phyloP scores from a whole-genome alignment of 2,797 vertebrate species.

The Pagetopsis macropterus region DNA sequence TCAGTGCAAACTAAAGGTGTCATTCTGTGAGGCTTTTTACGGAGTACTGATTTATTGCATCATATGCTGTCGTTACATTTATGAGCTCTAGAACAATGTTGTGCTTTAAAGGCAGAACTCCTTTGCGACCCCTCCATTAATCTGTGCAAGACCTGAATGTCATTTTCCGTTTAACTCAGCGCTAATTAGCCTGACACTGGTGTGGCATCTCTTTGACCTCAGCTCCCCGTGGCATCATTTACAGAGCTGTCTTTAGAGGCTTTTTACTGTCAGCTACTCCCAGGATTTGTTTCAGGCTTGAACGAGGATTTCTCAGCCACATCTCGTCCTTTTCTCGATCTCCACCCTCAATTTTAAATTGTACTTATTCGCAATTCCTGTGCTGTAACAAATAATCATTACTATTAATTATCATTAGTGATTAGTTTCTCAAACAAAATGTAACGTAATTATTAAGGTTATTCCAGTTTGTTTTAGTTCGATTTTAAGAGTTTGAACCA shows the following conservation, averaged over 20 bases:
- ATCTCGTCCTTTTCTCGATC: not conserved
- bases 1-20: not conserved
- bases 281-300: not conserved
- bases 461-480: too few relatives aligned
- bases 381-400: not conserved
- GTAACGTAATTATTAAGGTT: too few relatives aligned
- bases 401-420: not conserved
- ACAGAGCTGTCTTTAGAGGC: slow-evolving; percentile 1
- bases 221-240: slow-evolving; percentile 1
- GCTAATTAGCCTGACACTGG: slow-evolving; percentile 45
- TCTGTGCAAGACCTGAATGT: slow-evolving; percentile 15
- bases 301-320: not conserved
- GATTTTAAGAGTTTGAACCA: too few relatives aligned
- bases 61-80: not conserved
- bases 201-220: slow-evolving; percentile 29
- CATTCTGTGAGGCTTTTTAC: not conserved
- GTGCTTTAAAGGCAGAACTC: too few relatives aligned
- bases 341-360: not conserved
- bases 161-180: slow-evolving; percentile 37
- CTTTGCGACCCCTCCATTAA: too few relatives aligned
- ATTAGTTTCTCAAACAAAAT: not conserved
- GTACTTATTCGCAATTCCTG: not conserved
- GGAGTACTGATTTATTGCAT: not conserved
- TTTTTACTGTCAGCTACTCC: not conserved
- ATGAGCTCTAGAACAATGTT: not conserved